Evolutionary conservation across 2,797 vertebrate species (phyloP).

Genomic region (Pseudotriccus pelzelni): DNA sequence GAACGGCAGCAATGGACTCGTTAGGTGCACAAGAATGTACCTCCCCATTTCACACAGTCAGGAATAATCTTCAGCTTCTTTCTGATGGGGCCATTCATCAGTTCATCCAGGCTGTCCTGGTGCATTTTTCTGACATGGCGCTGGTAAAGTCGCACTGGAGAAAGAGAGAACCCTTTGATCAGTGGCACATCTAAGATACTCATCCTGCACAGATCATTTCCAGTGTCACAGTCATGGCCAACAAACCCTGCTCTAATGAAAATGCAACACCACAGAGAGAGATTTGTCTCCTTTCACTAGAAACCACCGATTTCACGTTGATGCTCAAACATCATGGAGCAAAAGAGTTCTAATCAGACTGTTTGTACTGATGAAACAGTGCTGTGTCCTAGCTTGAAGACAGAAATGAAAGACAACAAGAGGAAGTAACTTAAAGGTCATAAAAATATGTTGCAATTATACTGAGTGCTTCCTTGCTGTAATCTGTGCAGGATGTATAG

Average conservation of each 20-base stretch:
- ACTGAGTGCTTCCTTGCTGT: neutral
- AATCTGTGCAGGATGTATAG: conserved; percentile 27
- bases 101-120: conserved; percentile 75
- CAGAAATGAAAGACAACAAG: neutral
- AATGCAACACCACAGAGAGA: neutral
- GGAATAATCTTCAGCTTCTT: conserved; percentile 91
- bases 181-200: neutral
- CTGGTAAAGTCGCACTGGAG: conserved; percentile 76
- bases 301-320: neutral
- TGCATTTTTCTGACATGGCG: conserved; percentile 82
- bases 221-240: neutral
- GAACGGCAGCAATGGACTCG: neutral
- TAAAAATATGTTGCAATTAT: neutral
- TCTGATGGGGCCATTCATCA: conserved; percentile 94
- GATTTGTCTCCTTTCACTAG: neutral
- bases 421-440: conserved; percentile 29
- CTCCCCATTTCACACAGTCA: conserved; percentile 91
- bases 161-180: neutral
- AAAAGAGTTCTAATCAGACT: neutral
- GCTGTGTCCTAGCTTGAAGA: neutral
- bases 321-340: neutral
- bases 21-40: conserved; percentile 68
- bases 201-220: neutral
- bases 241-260: neutral
- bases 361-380: neutral